Conservation (phyloP, 2,113 vertebrate species). For the Nibea coibor region DNA sequence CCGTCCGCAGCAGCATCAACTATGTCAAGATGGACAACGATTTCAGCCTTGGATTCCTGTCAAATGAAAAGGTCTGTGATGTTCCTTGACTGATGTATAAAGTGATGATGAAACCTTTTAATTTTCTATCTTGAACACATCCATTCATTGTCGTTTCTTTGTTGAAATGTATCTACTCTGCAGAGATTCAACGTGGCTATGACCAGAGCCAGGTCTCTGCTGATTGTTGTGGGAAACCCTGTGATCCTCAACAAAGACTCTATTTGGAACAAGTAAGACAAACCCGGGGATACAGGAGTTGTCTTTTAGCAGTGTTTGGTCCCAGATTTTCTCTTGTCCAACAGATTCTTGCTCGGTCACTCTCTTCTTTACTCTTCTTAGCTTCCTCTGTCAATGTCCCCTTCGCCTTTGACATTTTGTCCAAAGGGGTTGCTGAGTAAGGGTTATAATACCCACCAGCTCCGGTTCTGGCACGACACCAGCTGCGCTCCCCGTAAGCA, state of each 20-base stretch:
- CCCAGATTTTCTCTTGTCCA: too few relatives aligned
- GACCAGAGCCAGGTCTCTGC: constrained; percentile 92
- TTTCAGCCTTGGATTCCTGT: constrained; percentile 92
- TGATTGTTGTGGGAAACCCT: constrained; percentile 93
- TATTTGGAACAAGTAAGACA: constrained; percentile 89
- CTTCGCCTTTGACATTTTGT: too few relatives aligned
- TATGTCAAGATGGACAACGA: constrained; percentile 87
- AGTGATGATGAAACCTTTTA: not conserved
- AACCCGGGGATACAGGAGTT: not conserved
- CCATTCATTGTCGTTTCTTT: not conserved
- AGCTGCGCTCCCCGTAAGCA: too few relatives aligned
- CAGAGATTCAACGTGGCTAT: constrained; percentile 95
- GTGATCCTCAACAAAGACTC: constrained; percentile 88
- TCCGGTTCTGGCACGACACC: too few relatives aligned
- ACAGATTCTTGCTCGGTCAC: too few relatives aligned
- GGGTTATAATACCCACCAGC: too few relatives aligned
- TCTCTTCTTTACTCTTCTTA: too few relatives aligned
- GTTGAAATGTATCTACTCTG: not conserved
- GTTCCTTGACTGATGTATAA: not conserved
- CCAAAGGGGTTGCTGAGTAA: too few relatives aligned
- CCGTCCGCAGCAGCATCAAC: constrained; percentile 89
- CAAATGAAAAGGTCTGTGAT: constrained; percentile 89
- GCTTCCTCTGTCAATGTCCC: too few relatives aligned
- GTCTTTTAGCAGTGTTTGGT: not conserved
- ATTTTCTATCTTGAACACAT: not conserved